Evolutionary conservation across 2,113 vertebrate species (phyloP).

Genomic region (Acrocephalus kingi): DNA sequence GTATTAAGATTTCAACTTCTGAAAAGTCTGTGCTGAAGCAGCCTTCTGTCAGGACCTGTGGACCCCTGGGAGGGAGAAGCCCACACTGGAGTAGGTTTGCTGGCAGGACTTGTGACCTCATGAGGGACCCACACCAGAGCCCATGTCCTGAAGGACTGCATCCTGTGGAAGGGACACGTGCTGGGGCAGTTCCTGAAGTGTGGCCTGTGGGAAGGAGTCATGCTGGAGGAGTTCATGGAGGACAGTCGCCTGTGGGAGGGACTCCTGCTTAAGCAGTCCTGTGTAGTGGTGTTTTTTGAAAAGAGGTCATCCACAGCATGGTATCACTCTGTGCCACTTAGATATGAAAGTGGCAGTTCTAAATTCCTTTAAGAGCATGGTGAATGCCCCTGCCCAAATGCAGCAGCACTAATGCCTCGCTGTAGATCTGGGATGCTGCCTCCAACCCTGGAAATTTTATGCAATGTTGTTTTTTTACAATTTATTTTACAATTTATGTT

Average conservation of each 20-base stretch:
- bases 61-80: neutral
- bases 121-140: too few relatives aligned
- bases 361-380: neutral
- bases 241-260: neutral
- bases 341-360: neutral
- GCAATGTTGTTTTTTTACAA: neutral
- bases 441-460: neutral
- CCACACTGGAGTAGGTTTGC: neutral
- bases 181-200: neutral
- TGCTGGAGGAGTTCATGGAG: neutral
- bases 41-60: neutral
- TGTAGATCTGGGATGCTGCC: neutral
- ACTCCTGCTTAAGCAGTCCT: neutral
- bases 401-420: neutral
- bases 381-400: neutral
- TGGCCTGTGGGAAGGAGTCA: neutral
- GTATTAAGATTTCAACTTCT: neutral
- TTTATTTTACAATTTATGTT: neutral
- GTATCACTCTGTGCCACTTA: neutral
- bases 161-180: neutral
- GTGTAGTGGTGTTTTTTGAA: neutral
- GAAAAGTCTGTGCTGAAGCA: neutral
- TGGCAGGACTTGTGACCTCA: neutral
- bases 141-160: neutral
- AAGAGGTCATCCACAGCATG: neutral